These are phyloP conservation scores for Thereva unica DNA, from an alignment of 2,888 invertebrate species.

Conservation along the genomic window DNA sequence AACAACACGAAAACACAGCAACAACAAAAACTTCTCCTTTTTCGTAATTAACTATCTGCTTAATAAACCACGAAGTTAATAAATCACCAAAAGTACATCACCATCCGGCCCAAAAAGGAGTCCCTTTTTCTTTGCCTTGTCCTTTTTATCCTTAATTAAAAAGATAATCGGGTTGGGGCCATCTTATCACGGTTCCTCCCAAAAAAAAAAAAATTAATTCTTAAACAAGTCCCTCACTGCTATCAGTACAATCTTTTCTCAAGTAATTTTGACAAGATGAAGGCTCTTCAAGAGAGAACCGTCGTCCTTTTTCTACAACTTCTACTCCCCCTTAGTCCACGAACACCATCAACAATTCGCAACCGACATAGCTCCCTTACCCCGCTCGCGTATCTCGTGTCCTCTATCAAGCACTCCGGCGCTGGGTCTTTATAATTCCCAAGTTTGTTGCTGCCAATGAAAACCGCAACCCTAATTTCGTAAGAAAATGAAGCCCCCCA, in stretches of 20 bases:
- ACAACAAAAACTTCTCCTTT: neutral
- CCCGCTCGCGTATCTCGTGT: too few relatives aligned
- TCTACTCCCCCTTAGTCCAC: too few relatives aligned
- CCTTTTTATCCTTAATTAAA: slow-evolving; percentile 16
- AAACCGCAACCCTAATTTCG: slow-evolving; percentile 31
- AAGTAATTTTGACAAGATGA: slow-evolving; percentile 27
- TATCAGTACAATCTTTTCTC: slow-evolving; percentile 22
- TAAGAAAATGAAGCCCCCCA: neutral
- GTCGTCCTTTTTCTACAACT: neutral
- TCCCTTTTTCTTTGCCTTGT: too few relatives aligned
- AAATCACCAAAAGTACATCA: slow-evolving; percentile 8
- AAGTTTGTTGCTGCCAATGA: neutral
- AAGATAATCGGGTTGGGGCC: slow-evolving; percentile 19
- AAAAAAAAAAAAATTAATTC: slow-evolving; percentile 24
- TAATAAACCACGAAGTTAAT: slow-evolving; percentile 5
- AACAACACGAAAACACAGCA: neutral
- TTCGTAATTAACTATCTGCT: neutral
- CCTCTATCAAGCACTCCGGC: too few relatives aligned
- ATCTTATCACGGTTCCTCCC: slow-evolving; percentile 13
- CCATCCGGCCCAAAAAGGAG: neutral
- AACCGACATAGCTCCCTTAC: too few relatives aligned
- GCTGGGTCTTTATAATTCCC: too few relatives aligned
- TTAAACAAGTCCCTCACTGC: slow-evolving; percentile 17
- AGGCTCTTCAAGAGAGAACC: slow-evolving; percentile 26
- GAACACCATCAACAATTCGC: too few relatives aligned